Evolutionary conservation across 2,888 invertebrate species (phyloP), one percentile per base, ranked within the genome.

Genomic region (Lagria hirta): DNA sequence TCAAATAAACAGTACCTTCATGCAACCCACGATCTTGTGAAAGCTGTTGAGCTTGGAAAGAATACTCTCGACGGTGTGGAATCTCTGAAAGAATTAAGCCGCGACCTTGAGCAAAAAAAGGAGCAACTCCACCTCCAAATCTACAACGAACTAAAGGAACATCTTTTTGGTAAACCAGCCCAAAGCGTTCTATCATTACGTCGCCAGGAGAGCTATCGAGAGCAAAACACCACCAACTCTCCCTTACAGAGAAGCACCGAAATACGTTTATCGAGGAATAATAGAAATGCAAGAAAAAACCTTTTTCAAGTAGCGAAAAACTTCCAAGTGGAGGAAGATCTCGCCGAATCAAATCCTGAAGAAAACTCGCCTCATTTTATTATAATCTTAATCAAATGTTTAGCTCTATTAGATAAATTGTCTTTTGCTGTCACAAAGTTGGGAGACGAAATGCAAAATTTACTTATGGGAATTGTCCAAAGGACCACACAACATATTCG

Each of bases 371-470:
- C 79, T 51, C 80, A 84, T 62, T 86, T 84, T 48, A 83, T 92
- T 63, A 84, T 88, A 60, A 81, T 88, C 58, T 78, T 93, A 24
- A 81, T 93, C 0, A 91, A 94, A 66, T 92, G 93, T 48, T 78
- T 95, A 34, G 88, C 86, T 7, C 80, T 88, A 44, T 72, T 95
- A 48, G 85, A 86, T 34, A 89, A 88, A 68, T 76, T 94, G 57
- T 86, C 88, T 35, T 91, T 89, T 59, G 88, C 91, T 12, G 80
- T 93, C 20, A 90, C 92, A 86, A 84, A 82, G 64, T 80, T 93
- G 57, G 87, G 88, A 71, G 80, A 83, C 21, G 83, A 88, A 68
- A 90, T 93, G 71, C 88, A 91, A 68, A 81, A 82, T 8, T 90
- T 93, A 61, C 69, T 94, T 0, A 72, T 88, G 8, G 81, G 84